phyloP scores from a whole-genome alignment of 2,888 invertebrate species.

The Xestoiulus laeticollis region DNA sequence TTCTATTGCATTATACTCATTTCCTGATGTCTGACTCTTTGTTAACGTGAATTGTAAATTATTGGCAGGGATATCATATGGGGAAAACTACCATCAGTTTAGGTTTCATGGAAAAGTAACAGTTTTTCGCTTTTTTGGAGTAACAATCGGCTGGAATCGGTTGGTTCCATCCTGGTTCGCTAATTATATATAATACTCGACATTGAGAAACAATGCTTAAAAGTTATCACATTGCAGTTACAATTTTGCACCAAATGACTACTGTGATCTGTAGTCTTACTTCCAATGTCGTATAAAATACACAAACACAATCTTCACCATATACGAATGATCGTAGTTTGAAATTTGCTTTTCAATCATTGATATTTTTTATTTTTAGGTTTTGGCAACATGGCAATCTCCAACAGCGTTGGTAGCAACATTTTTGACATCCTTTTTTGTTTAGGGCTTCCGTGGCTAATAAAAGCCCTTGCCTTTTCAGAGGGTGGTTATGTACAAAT shows the following conservation, averaged over 20 bases:
- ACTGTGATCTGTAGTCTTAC: too few species aligned
- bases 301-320: too few species aligned
- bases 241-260: not conserved
- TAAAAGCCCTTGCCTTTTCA: conserved; percentile 58
- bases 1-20: not conserved
- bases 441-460: conserved; percentile 65
- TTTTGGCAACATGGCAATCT: conserved; percentile 65
- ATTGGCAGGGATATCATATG: not conserved
- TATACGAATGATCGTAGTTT: not conserved
- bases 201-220: not conserved
- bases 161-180: not conserved
- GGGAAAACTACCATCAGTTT: not conserved
- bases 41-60: not conserved
- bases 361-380: conserved; percentile 56
- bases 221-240: not conserved
- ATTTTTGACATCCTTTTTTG: conserved; percentile 66
- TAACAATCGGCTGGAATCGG: not conserved
- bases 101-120: not conserved
- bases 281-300: too few species aligned
- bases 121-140: too few species aligned
- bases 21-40: not conserved
- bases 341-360: not conserved
- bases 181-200: not conserved
- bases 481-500: conserved; percentile 44
- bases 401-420: conserved; percentile 65